Percentiles rank a stretch among this genome's conserved stretches.
Evolutionary conservation across 1,140 invertebrate species (phyloP).

Genomic region (Elysia chlorotica): DNA sequence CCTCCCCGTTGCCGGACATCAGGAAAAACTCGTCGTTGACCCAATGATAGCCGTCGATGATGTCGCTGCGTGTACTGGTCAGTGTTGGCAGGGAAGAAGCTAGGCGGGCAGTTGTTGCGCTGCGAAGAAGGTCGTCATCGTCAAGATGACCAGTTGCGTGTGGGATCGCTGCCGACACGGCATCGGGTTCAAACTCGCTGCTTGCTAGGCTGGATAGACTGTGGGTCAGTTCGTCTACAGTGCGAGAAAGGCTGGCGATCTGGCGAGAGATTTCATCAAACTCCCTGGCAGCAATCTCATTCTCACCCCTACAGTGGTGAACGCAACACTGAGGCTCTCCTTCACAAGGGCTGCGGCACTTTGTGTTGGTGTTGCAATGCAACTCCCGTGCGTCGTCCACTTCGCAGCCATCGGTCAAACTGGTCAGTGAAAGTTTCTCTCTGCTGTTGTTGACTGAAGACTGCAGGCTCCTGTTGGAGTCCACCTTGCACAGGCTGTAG

Average conservation of each 20-base stretch:
- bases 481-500: slow-evolving; percentile 50
- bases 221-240: slow-evolving; percentile 48
- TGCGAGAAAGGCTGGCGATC: slow-evolving; percentile 50
- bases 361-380: no score
- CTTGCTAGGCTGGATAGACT: slow-evolving; percentile 51
- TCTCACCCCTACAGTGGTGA: no score
- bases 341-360: neutral
- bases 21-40: slow-evolving; percentile 51
- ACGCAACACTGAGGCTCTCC: no score
- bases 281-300: slow-evolving; percentile 29
- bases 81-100: neutral
- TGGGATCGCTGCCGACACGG: no score
- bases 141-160: no score
- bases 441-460: slow-evolving; percentile 31
- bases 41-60: slow-evolving; percentile 51
- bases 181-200: slow-evolving; percentile 36
- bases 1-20: slow-evolving; percentile 43
- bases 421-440: slow-evolving; percentile 17
- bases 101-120: neutral
- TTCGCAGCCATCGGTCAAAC: no score
- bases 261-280: slow-evolving; percentile 53
- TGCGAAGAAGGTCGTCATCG: no score
- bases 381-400: no score
- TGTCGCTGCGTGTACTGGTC: slow-evolving; percentile 18
- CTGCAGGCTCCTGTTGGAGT: slow-evolving; percentile 40